These are phyloP conservation scores for Bujurquina vittata DNA, from an alignment of 2,113 vertebrate species.

Conservation along the genomic window DNA sequence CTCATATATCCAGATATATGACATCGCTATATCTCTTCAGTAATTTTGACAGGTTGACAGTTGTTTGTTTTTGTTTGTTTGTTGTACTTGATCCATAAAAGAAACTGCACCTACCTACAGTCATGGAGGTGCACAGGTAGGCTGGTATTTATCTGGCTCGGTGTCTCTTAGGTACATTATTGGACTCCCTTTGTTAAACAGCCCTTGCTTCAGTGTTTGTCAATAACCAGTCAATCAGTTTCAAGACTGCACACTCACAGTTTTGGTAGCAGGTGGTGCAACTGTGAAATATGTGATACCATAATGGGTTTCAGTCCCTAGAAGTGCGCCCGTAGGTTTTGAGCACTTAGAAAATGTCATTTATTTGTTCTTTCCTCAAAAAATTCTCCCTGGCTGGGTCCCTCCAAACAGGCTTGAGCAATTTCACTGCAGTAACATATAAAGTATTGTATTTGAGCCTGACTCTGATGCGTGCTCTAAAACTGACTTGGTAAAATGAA, in stretches of 20 bases:
- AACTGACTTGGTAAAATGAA: neutral
- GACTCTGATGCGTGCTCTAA: neutral
- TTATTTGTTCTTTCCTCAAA: neutral
- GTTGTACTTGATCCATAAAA: neutral
- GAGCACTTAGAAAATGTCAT: neutral
- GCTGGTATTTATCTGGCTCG: neutral
- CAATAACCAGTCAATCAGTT: neutral
- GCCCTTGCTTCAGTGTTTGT: neutral
- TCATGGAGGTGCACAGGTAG: neutral
- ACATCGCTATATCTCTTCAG: neutral
- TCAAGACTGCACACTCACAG: neutral
- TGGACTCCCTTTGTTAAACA: neutral
- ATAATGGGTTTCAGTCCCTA: neutral
- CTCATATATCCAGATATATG: neutral
- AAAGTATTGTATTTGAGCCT: too few relatives aligned
- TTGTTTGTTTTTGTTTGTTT: neutral
- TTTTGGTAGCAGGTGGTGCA: neutral
- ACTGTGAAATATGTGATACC: neutral
- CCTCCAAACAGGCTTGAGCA: too few relatives aligned
- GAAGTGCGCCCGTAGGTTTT: neutral
- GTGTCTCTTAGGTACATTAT: neutral
- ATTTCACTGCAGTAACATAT: neutral
- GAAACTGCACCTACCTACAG: neutral
- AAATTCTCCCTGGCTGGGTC: neutral
- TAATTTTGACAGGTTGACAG: neutral